Evolutionary conservation across 2,113 vertebrate species (phyloP), one percentile per base, ranked within the genome.

Genomic region (Eolophus roseicapilla): DNA sequence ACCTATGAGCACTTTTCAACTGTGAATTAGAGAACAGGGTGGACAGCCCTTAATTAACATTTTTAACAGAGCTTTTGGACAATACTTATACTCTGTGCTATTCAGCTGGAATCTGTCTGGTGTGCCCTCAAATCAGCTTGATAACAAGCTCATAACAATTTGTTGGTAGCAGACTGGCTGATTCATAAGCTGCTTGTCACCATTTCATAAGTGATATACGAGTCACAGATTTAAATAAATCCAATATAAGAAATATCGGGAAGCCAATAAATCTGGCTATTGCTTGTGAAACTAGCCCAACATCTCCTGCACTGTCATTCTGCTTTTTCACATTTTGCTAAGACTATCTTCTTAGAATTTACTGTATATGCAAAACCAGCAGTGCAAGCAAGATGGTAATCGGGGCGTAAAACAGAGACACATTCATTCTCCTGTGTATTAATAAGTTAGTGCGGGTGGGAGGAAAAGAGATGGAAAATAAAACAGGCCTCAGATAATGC

Each of bases 321-420:
- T 90, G 44, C 31, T 96, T 95, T 96, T 96, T 88, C 90, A 95
- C 65, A 94, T 96, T 96, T 97, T 97, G 55, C 89, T 91, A 92
- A 90, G 86, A 89, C 44, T 50, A 75, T 96, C 75, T 85, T 94
- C 81, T 76, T 64, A 95, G 70, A 96, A 97, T 98, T 96, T 97
- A 98, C 78, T 93, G 87, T 85, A 86, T 89, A 92, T 96, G 89
- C 87, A 97, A 98, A 98, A 96, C 79, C 68, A 97, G 77, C 95
- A 91, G 69, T n/a, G 55, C 94, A 94, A 90, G 87, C 80, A 96
- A 95, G 79, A 95, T 96, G 64, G 83, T 87, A 97, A 98, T 96
- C 65, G 28, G 90, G 96, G 73, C 62, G 88, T 96, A 96, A 97
- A 96, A 97, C 49, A 97, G 83, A 97, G 82, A 95, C 82, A 95